Base-by-base conservation (phyloP, 2,888 invertebrate species). In the Chrysomela aeneicollis region DNA sequence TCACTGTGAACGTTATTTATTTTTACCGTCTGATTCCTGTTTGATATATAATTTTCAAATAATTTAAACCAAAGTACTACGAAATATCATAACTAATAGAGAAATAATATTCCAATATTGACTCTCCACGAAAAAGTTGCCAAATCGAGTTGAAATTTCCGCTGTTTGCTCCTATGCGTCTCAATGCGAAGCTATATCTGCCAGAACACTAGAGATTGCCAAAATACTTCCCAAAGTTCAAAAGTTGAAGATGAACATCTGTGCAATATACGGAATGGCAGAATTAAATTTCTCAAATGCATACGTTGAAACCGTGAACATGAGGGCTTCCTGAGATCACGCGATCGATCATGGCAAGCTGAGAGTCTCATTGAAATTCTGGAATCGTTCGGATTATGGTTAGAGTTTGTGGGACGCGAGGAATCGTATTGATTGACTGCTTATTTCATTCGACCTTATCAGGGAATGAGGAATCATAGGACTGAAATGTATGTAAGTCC, bases 211-310 rank as follows among this genome's bases (percentile, higher is more conserved):
- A 42, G 42, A 15, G 15, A 15, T 6, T 15, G 42, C 42, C 10
- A 42, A 15, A 42, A 42, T 15, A 15, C n/a, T 42, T 42, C 6
- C 15, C 4, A 21, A 42, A 35, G 37, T 55, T 55, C 21, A 17
- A 26, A 55, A 55, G 32, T 42, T 35, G 10, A 10, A 35, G 35
- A 26, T 35, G 54, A 32, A 54, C 54, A 54, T 54, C 54, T 54
- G 54, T 42, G 55, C 37, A 42, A 55, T 55, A 55, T 19, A 55
- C 37, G 42, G 19, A 55, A 42, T 18, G n/a, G 42, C 35, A 21
- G 42, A 55, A 42, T 42, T 42, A 42, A 55, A 55, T 55, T 55
- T 42, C 55, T 18, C 1, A 22, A 42, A 55, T 42, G 42, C 15
- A 42, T 42, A 15, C n/a, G n/a, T 2, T 15, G 4, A 15, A 42